Base-by-base conservation (phyloP, 2,888 invertebrate species). In the Agelastica alni region DNA sequence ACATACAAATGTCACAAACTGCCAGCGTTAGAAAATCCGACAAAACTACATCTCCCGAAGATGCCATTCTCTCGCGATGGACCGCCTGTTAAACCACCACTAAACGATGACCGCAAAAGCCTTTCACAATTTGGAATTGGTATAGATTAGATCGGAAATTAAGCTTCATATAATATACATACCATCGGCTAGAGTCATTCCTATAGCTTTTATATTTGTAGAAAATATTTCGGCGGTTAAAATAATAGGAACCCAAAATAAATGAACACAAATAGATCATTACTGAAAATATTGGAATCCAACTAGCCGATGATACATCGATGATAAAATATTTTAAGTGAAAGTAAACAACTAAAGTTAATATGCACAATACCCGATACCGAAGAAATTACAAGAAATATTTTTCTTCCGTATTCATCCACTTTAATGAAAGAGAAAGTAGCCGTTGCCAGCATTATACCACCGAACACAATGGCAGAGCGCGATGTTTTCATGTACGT, bases 141-240 rank as follows among this genome's bases (percentile, higher is more conserved):
- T n/a, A n/a, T n/a, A n/a, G n/a, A n/a, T n/a, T n/a, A n/a, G n/a
- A n/a, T n/a, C n/a, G n/a, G n/a, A n/a, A n/a, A n/a, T n/a, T n/a
- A n/a, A n/a, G n/a, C n/a, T n/a, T n/a, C n/a, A n/a, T n/a, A n/a
- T n/a, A n/a, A 75, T 69, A 47, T 73, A 76, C 63, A 72, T 66
- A 2, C 69, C 68, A 58, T 76, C 76, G 0, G 75, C 68, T 22
- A 74, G 48, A 0, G 76, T 74, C 75, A 76, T 75, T 4, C 75
- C 76, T 53, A 73, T 68, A 5, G 75, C 75, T 63, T 76, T 76
- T 3, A 76, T 70, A 37, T 69, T 72, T 3, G 75, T 72, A 0
- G 76, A 75, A 51, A 76, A 76, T n/a, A 76, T 56, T 61, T 76
- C 76, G 0, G 73, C 74, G 2, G 75, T 74, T 44, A 75, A 61